Evolutionary conservation across 2,797 vertebrate species (phyloP).

Genomic region (Pelodytes ibericus): DNA sequence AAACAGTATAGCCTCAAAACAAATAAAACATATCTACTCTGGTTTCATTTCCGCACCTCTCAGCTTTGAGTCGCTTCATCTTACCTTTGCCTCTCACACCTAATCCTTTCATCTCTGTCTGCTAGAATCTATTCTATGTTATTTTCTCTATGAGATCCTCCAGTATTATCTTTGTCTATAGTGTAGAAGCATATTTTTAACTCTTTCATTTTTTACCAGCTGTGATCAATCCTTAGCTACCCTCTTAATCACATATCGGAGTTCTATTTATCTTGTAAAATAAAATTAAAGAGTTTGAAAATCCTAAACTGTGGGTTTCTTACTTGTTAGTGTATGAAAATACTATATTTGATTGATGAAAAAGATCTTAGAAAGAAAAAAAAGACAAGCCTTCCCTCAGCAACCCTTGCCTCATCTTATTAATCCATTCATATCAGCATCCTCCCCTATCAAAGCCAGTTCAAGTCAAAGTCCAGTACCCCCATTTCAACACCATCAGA

Average conservation of each 20-base stretch:
- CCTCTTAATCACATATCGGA: not conserved
- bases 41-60: slow-evolving; percentile 51
- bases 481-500: no score
- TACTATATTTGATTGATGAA: no score
- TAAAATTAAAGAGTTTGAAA: no score
- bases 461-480: no score
- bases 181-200: slow-evolving; percentile 36
- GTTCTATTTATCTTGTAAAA: no score
- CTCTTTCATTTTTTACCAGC: slow-evolving; percentile 6
- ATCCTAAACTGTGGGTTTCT: no score
- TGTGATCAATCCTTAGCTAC: not conserved
- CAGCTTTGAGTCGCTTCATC: slow-evolving; percentile 42
- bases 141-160: slow-evolving; percentile 35
- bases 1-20: slow-evolving; percentile 35
- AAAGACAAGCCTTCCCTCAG: no score
- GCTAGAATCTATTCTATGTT: slow-evolving; percentile 35
- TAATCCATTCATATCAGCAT: no score
- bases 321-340: no score
- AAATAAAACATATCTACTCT: slow-evolving; percentile 48
- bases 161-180: slow-evolving; percentile 10
- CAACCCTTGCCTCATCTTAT: no score
- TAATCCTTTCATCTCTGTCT: slow-evolving; percentile 48
- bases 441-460: no score
- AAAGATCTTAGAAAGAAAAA: no score
- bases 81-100: slow-evolving; percentile 48